Percentiles rank a stretch among this genome's conserved stretches.
These are phyloP conservation scores for Andrena trimmerana DNA, from an alignment of 2,888 invertebrate species.

Conservation along the genomic window DNA sequence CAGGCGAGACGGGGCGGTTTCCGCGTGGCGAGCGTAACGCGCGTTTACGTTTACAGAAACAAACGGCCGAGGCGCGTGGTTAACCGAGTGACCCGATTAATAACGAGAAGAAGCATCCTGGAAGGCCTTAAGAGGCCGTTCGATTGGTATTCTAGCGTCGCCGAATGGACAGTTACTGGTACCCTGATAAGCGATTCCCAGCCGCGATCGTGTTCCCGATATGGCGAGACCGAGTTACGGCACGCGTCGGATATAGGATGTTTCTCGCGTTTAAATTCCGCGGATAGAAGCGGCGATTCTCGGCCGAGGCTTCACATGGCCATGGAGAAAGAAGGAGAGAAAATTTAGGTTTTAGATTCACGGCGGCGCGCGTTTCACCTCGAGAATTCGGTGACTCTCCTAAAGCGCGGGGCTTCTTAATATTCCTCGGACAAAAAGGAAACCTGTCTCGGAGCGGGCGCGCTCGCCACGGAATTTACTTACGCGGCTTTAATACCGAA, in stretches of 20 bases:
- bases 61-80: constrained; percentile 61
- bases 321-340: constrained; percentile 60
- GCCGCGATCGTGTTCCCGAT: constrained; percentile 71
- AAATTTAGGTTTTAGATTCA: constrained; percentile 71
- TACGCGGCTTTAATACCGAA: constrained; percentile 3
- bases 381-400: constrained; percentile 70
- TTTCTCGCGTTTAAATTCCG: constrained; percentile 57
- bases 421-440: constrained; percentile 60
- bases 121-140: constrained; percentile 73
- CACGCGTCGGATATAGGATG: constrained; percentile 55
- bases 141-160: constrained; percentile 80
- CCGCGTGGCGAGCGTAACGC: constrained; percentile 14
- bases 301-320: constrained; percentile 29
- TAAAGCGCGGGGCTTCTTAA: constrained; percentile 51
- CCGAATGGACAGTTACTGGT: constrained; percentile 74
- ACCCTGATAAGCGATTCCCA: constrained; percentile 78
- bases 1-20: not conserved
- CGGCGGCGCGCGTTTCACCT: constrained; percentile 69
- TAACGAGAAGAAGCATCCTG: constrained; percentile 79
- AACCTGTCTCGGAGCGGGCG: constrained; percentile 26
- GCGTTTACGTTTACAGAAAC: constrained; percentile 48
- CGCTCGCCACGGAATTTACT: constrained; percentile 21
- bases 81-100: constrained; percentile 81
- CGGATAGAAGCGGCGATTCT: constrained; percentile 38
- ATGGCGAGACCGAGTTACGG: constrained; percentile 72